phyloP scores from a whole-genome alignment of 1,140 invertebrate genomes.

The Caerostris extrusa region DNA sequence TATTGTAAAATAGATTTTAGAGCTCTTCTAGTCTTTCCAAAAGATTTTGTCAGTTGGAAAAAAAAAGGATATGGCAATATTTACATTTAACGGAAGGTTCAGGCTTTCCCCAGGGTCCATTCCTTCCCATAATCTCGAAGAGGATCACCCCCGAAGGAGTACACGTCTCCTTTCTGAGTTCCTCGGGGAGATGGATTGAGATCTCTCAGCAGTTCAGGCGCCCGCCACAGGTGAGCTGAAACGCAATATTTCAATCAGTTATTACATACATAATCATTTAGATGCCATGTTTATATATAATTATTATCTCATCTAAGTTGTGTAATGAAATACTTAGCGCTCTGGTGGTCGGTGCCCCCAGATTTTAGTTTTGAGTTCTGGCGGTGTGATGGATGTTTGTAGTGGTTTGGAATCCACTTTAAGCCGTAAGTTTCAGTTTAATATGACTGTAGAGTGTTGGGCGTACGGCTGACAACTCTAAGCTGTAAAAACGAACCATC shows the following conservation, averaged over 20 bases:
- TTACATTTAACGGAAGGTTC: slow-evolving; percentile 74
- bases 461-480: no score
- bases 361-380: no score
- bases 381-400: no score
- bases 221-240: slow-evolving; percentile 83
- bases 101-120: slow-evolving; percentile 87
- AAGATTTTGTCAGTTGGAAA: background rate
- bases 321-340: no score
- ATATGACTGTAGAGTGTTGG: no score
- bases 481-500: no score
- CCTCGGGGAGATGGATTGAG: slow-evolving; percentile 83
- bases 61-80: background rate
- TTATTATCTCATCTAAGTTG: background rate
- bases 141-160: slow-evolving; percentile 87
- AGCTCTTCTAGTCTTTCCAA: background rate
- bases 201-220: slow-evolving; percentile 86
- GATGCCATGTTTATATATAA: no score
- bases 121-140: slow-evolving; percentile 87
- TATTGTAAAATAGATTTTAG: no score
- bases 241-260: background rate
- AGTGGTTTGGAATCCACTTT: no score
- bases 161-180: slow-evolving; percentile 88
- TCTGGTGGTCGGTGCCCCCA: background rate
- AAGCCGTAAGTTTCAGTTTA: no score
- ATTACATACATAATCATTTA: no score